Evolutionary conservation across 2,797 vertebrate species (phyloP).

Genomic region (Arnoldichthys spilopterus): DNA sequence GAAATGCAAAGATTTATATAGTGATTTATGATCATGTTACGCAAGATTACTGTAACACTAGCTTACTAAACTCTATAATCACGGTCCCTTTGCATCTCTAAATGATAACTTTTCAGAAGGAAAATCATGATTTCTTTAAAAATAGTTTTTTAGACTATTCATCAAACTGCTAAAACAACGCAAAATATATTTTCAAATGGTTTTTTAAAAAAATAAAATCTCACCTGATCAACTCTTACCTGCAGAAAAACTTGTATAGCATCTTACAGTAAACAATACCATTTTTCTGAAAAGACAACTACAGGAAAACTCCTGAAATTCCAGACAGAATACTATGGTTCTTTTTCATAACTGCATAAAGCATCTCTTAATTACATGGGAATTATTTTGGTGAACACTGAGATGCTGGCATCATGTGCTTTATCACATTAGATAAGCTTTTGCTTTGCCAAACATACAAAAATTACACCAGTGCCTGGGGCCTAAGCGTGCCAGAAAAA

Average conservation of each 20-base stretch:
- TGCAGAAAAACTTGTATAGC: background rate
- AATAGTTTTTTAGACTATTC: no score
- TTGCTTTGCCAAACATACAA: conserved; percentile 5
- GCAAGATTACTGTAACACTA: no score
- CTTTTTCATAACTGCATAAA: background rate
- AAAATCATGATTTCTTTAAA: no score
- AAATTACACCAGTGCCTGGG: background rate
- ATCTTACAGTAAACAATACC: background rate
- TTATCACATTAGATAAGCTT: conserved; percentile 11
- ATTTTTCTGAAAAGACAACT: background rate
- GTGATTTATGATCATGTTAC: no score
- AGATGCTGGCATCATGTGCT: background rate
- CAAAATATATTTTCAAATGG: no score
- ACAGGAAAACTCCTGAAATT: background rate
- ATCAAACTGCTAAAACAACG: no score
- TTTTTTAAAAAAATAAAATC: no score
- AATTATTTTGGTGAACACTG: background rate
- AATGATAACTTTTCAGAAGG: no score
- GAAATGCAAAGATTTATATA: no score
- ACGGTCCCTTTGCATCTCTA: no score
- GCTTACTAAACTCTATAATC: no score
- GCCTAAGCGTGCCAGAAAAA: background rate
- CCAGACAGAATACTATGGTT: background rate
- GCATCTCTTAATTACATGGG: background rate
- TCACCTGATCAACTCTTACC: no score